Evolutionary conservation across 1,140 invertebrate genomes (phyloP).

Genomic region (Aphis craccivora): DNA sequence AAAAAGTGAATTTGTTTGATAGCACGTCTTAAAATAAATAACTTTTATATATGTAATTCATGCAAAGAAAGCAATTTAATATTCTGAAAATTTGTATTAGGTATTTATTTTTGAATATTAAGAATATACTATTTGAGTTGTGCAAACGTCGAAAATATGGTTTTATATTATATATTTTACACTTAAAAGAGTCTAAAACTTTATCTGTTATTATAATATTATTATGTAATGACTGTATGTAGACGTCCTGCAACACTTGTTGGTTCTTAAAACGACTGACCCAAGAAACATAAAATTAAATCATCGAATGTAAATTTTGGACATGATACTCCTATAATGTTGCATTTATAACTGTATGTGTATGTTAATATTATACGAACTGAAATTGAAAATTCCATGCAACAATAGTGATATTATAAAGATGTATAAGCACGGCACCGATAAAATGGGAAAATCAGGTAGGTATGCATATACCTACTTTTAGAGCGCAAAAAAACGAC

Average conservation of each 20-base stretch:
- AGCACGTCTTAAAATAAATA: neutral
- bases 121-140: neutral
- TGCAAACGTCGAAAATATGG: neutral
- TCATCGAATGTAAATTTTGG: neutral
- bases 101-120: neutral
- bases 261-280: neutral
- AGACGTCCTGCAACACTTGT: neutral
- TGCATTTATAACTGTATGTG: neutral
- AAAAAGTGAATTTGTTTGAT: neutral
- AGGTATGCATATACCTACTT: neutral
- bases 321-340: neutral
- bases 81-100: neutral
- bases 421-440: neutral
- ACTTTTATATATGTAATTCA: neutral
- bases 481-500: neutral
- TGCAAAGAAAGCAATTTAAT: neutral
- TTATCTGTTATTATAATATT: neutral
- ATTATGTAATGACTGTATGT: neutral
- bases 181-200: neutral
- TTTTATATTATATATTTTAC: neutral
- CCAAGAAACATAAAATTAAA: neutral
- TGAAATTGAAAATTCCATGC: neutral
- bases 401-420: slow-evolving; percentile 25
- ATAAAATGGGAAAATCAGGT: slow-evolving; percentile 10
- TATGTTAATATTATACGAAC: neutral